Conservation (phyloP, 2,888 invertebrate genomes). For the Amphipoea lucens region DNA sequence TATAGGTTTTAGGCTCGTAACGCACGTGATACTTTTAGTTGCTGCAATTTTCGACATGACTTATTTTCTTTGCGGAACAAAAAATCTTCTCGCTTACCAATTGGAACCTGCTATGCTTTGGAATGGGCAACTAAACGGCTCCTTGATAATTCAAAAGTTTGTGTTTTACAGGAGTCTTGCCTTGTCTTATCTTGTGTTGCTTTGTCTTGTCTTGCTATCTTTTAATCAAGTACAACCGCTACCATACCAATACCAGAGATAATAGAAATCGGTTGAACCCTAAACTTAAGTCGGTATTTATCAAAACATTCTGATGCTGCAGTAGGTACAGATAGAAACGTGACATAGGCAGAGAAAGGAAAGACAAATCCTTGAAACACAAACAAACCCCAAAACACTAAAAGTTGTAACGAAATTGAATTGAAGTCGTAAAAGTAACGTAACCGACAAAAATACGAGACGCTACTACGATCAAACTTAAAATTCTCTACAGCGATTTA, state of each 20-base stretch:
- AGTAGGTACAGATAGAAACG: neutral
- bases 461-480: neutral
- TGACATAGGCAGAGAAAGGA: neutral
- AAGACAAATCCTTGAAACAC: neutral
- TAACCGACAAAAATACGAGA: neutral
- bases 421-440: neutral
- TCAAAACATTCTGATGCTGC: neutral
- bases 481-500: neutral
- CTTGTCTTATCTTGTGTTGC: neutral
- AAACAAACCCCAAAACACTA: neutral
- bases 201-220: no score
- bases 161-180: neutral
- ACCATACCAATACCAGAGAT: neutral
- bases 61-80: neutral
- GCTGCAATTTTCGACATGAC: neutral
- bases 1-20: constrained; percentile 63
- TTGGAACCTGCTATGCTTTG: neutral
- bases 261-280: neutral
- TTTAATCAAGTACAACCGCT: neutral
- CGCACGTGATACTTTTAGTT: constrained; percentile 8
- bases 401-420: neutral
- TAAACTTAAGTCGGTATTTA: neutral
- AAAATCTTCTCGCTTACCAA: neutral
- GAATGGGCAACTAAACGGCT: neutral
- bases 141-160: neutral